Evolutionary conservation across 2,888 invertebrate species (phyloP), one percentile per base, ranked within the genome.

Genomic region (Carcina quercana): DNA sequence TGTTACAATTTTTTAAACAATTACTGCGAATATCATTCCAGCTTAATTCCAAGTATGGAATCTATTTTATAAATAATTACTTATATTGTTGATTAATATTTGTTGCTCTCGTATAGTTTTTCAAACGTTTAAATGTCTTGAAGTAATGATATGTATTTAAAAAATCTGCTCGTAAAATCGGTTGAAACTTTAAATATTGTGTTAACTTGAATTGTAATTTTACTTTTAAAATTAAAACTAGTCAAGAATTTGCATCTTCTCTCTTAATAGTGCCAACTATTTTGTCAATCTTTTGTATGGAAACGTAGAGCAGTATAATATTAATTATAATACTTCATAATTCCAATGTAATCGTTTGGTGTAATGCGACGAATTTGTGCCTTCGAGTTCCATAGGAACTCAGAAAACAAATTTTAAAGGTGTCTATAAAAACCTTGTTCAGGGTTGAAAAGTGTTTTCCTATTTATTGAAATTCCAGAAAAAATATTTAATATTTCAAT

Each of bases 31-130:
- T 42, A 41, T 58, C 61, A 72, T 71, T 74, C 66, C 67, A 42
- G 30, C 50, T 47, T 50, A 61, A 71, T 76, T 75, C 70, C 75
- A 58, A 42, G 41, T 53, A 54, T 48, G 43, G 48, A 51, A 44
- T 49, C 49, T 54, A 53, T 60, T 53, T 59, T 58, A 30, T 35
- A 27, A 57, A 48, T 49, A 37, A n/a, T n/a, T n/a, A n/a, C n/a
- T n/a, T n/a, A n/a, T n/a, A n/a, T n/a, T n/a, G n/a, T n/a, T n/a
- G n/a, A n/a, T n/a, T n/a, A n/a, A n/a, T n/a, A n/a, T n/a, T n/a
- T n/a, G n/a, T n/a, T n/a, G n/a, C n/a, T n/a, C n/a, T n/a, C n/a
- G n/a, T n/a, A n/a, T n/a, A n/a, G n/a, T n/a, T n/a, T n/a, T n/a
- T n/a, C n/a, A n/a, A n/a, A n/a, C n/a, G n/a, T n/a, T n/a, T n/a